Evolutionary conservation across 2,888 invertebrate species (phyloP), one percentile per base, ranked within the genome.

Genomic region (Sthenelais limicola): DNA sequence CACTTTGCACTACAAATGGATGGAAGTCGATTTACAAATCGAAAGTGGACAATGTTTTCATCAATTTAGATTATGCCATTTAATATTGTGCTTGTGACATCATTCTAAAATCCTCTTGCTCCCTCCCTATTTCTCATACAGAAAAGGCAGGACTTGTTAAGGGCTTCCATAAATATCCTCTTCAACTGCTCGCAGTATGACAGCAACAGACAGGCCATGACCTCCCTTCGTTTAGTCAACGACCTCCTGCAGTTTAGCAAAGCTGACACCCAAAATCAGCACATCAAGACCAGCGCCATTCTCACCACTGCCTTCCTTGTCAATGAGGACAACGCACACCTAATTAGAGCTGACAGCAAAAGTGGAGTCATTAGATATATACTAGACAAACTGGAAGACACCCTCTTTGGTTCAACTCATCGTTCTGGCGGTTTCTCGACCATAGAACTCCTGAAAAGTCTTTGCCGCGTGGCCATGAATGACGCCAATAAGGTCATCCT

Each of bases 141-240:
- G 70, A 70, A 54, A 56, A 54, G 70, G n/a, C 52, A 32, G 54
- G 70, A 70, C 28, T 54, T 56, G 26, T 21, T 70, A 24, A 51
- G 51, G 26, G 70, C 70, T 1, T 51, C 70, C 43, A 38, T 70
- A 35, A 70, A 70, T 56, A 54, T 70, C 54, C 56, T 70, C 2
- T 70, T 70, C 30, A 70, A 70, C 70, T 70, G 70, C 56, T 70
- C 70, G 5, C 70, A 70, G 56, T 70, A 54, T 26, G 70, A 70
- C 38, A 43, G 38, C 12, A 70, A 70, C 43, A 54, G 70, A 12
- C 5, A 4, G 28, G 70, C 30, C 15, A 35, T 70, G 24, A 70
- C 49, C 21, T 52, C 54, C 21, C 51, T 70, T 26, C 70, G 70
- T 1, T 33, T 70, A 7, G 56, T 70, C 56, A 70, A 70, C 56